phyloP scores from a whole-genome alignment of 2,113 vertebrate species.

The Otus sunia region DNA sequence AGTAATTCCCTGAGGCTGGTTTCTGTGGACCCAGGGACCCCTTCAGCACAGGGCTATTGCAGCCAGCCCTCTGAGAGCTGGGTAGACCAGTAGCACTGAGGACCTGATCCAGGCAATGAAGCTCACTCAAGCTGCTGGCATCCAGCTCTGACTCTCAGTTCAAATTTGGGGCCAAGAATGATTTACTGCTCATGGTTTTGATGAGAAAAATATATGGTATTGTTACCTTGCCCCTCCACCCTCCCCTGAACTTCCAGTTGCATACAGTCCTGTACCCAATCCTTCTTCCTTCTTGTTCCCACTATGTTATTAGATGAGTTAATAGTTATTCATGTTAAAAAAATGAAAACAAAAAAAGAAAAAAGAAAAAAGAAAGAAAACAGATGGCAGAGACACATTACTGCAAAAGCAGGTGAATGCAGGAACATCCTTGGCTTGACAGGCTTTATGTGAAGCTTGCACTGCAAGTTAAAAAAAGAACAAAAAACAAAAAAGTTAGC shows the following conservation, averaged over 20 bases:
- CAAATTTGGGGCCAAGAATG: neutral
- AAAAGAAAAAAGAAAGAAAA: conserved; percentile 50
- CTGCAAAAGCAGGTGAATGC: conserved; percentile 86
- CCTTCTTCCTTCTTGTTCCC: conserved; percentile 48
- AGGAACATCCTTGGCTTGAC: conserved; percentile 84
- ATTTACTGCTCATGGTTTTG: neutral
- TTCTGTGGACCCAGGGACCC: neutral
- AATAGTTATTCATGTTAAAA: conserved; percentile 77
- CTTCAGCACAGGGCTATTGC: neutral
- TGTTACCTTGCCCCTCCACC: neutral
- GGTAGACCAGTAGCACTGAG: neutral
- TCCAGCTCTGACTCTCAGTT: neutral
- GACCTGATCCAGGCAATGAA: neutral
- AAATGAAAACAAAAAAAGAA: neutral
- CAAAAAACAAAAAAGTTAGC: conserved; percentile 78
- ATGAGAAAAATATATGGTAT: neutral
- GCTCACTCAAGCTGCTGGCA: neutral
- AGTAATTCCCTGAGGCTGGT: neutral
- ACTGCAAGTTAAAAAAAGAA: conserved; percentile 86
- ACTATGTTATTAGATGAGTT: conserved; percentile 70
- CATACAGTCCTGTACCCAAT: conserved; percentile 10
- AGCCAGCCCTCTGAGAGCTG: neutral
- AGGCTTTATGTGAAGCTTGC: conserved; percentile 89
- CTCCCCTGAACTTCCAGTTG: conserved; percentile 5
- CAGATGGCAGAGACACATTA: conserved; percentile 81